A percentile compares a stretch with the other conserved stretches of the same genome.
These are phyloP conservation scores for Dascillus cervinus DNA, from an alignment of 2,888 invertebrate species.

Conservation along the genomic window DNA sequence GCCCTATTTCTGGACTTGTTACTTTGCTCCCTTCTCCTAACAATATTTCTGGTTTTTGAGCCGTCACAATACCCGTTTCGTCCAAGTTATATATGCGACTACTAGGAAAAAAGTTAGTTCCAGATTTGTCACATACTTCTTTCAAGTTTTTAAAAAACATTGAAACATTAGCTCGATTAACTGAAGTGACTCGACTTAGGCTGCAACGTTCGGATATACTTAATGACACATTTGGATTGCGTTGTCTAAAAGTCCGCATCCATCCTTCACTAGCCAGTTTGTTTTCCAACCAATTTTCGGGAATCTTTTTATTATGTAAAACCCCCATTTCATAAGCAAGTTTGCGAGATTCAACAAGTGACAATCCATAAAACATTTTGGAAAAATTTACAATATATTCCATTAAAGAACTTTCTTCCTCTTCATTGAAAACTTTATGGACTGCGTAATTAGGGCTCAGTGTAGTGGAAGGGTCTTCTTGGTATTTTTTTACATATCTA, in stretches of 20 bases:
- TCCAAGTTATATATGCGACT: constrained; percentile 21
- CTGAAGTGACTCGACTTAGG: constrained; percentile 18
- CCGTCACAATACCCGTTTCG: constrained; percentile 22
- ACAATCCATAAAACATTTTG: constrained; percentile 18
- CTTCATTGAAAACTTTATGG: constrained; percentile 15
- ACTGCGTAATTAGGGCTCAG: constrained; percentile 15
- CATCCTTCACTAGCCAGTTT: constrained; percentile 17
- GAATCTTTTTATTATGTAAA: constrained; percentile 14
- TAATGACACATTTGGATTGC: constrained; percentile 13
- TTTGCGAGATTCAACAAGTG: constrained; percentile 11
- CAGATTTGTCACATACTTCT: too few species aligned
- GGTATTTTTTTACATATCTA: constrained; percentile 14
- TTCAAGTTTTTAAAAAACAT: constrained; percentile 16
- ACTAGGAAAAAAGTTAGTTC: constrained; percentile 11
- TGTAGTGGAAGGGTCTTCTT: too few species aligned
- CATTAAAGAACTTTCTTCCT: constrained; percentile 12
- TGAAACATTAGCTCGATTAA: constrained; percentile 18
- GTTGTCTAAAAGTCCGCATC: constrained; percentile 15
- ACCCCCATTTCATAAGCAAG: constrained; percentile 18
- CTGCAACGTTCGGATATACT: constrained; percentile 20
- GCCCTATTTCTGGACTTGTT: constrained; percentile 32
- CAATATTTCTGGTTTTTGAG: constrained; percentile 18
- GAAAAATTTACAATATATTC: constrained; percentile 13
- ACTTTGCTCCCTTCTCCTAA: constrained; percentile 25
- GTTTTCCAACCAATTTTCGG: constrained; percentile 14